Conservation (phyloP, 2,797 vertebrate species). For the Falco peregrinus region DNA sequence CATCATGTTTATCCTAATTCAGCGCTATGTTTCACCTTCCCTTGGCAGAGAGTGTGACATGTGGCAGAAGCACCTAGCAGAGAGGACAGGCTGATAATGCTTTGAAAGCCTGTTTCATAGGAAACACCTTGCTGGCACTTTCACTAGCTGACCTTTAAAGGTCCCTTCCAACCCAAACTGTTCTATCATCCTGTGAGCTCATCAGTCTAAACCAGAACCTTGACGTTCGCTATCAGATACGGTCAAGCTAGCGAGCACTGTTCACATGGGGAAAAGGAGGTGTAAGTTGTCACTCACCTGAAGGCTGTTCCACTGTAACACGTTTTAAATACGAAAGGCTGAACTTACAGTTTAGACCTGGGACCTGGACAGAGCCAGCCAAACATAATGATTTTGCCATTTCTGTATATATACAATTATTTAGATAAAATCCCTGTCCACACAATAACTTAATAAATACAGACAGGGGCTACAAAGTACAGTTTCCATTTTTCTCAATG, state of each 20-base stretch:
- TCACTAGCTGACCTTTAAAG: not conserved
- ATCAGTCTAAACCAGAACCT: not conserved
- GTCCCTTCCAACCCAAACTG: not conserved
- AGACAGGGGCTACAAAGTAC: not conserved
- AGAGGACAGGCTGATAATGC: not conserved
- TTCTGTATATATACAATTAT: not conserved
- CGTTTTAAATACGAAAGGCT: not conserved
- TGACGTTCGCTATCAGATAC: not conserved
- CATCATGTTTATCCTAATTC: slow-evolving; percentile 13
- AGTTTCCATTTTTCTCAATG: not conserved
- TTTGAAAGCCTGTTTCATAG: not conserved
- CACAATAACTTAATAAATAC: not conserved
- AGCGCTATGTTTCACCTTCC: not conserved
- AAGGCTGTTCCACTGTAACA: not conserved
- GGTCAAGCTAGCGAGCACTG: not conserved
- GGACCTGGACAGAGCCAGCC: fast-evolving
- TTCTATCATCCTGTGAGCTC: not conserved
- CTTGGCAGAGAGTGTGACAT: not conserved
- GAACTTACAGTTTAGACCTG: not conserved
- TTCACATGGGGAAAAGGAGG: not conserved
- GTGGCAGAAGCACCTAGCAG: not conserved
- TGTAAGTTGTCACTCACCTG: not conserved
- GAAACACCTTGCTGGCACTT: not conserved
- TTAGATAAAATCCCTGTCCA: not conserved
- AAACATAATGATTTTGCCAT: not conserved